Evolutionary conservation across 2,797 vertebrate genomes (phyloP).

Genomic region (Rhincodon typus): DNA sequence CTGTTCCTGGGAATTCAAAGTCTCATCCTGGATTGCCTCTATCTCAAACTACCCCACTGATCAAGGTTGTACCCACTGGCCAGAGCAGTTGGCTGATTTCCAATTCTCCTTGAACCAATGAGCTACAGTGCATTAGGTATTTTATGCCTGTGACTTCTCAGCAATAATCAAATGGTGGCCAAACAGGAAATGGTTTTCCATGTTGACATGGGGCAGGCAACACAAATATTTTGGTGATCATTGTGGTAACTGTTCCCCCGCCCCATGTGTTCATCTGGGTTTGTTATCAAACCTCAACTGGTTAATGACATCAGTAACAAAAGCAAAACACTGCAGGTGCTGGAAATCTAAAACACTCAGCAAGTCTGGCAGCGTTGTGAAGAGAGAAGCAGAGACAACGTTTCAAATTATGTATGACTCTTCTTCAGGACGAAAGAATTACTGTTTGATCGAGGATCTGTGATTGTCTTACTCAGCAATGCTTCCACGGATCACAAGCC

Average conservation of each 20-base stretch:
- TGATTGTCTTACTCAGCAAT: not conserved
- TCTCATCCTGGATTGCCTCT: not conserved
- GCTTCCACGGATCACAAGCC: not conserved
- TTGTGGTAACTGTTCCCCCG: not conserved
- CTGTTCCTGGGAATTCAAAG: not conserved
- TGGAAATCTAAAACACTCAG: too few species aligned
- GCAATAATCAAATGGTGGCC: not conserved
- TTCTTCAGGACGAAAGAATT: too few species aligned
- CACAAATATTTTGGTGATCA: not conserved
- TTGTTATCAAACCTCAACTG: not conserved
- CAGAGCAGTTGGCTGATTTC: not conserved
- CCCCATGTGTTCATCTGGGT: not conserved
- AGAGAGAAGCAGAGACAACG: too few species aligned
- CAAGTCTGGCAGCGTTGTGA: too few species aligned
- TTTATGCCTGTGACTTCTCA: not conserved
- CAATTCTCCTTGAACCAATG: not conserved
- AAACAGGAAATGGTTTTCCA: not conserved
- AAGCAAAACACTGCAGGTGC: too few species aligned
- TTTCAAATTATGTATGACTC: too few species aligned
- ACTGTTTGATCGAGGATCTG: too few species aligned
- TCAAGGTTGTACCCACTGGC: not conserved
- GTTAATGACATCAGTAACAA: not conserved
- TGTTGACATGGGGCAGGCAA: not conserved
- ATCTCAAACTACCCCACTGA: not conserved
- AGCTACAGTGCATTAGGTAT: not conserved